These are phyloP conservation scores for Gymnodraco acuticeps DNA, from an alignment of 2,797 vertebrate genomes.

Conservation along the genomic window DNA sequence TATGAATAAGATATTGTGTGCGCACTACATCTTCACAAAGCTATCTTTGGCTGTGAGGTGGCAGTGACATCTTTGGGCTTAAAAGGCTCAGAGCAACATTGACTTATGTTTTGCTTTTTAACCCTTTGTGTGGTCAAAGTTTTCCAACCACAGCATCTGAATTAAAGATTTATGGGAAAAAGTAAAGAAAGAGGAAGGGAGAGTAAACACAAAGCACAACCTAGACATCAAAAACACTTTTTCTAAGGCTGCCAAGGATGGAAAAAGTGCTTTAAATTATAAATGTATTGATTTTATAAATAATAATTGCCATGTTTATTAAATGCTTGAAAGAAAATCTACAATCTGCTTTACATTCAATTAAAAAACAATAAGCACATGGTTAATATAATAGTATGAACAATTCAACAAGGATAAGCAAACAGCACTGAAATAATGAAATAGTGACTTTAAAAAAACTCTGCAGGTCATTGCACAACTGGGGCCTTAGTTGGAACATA, in stretches of 20 bases:
- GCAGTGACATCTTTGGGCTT: conserved; percentile 40
- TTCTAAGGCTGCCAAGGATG: neutral
- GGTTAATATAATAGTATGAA: too few species aligned
- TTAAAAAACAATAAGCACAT: too few species aligned
- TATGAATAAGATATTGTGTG: conserved; percentile 75
- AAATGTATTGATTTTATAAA: neutral
- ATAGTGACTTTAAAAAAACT: too few species aligned
- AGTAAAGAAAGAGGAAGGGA: neutral
- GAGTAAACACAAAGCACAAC: neutral
- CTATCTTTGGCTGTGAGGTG: conserved; percentile 59
- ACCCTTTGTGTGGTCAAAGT: neutral
- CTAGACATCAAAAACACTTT: neutral
- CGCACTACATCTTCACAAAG: conserved; percentile 29
- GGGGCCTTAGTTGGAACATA: neutral
- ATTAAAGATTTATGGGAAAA: conserved; percentile 1
- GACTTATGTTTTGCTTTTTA: conserved; percentile 35
- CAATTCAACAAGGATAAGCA: too few species aligned
- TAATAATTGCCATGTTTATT: too few species aligned
- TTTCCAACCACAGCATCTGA: neutral
- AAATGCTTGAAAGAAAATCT: too few species aligned
- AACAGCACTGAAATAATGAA: too few species aligned
- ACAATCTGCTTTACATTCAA: too few species aligned
- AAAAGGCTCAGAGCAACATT: conserved; percentile 47
- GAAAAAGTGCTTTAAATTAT: neutral
- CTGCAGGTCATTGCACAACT: too few species aligned